Conservation (phyloP, 1,140 invertebrate species). For the Agrypnia vestita region DNA sequence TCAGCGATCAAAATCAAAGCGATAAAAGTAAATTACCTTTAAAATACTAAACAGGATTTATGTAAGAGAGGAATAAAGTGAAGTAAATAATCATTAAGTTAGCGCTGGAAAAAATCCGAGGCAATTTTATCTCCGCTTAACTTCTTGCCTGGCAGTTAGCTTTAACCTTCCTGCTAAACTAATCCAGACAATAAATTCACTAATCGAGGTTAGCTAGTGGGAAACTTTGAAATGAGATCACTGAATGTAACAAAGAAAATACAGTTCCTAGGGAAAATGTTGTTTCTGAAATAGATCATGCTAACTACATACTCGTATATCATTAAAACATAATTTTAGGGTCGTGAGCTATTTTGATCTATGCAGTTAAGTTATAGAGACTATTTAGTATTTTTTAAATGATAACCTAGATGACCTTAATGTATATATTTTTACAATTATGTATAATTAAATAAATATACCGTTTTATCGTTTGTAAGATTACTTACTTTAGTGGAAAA, state of each 20-base stretch:
- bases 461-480: too few relatives aligned
- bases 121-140: conserved; percentile 44
- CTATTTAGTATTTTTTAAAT: too few relatives aligned
- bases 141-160: conserved; percentile 30
- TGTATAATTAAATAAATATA: too few relatives aligned
- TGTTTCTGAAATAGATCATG: too few relatives aligned
- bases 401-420: too few relatives aligned
- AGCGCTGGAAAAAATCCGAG: conserved; percentile 37
- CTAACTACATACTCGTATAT: too few relatives aligned
- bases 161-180: conserved; percentile 50
- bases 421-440: too few relatives aligned
- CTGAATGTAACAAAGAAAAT: conserved; percentile 58
- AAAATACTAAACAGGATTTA: conserved; percentile 40
- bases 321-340: too few relatives aligned
- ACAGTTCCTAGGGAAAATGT: background rate
- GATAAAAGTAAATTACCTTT: conserved; percentile 30
- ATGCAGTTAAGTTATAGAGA: too few relatives aligned
- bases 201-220: conserved; percentile 56
- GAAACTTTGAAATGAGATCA: conserved; percentile 60
- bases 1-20: background rate
- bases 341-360: too few relatives aligned
- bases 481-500: too few relatives aligned
- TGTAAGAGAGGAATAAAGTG: conserved; percentile 24
- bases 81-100: conserved; percentile 45
- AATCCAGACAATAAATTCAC: conserved; percentile 60